Evolutionary conservation across 2,888 invertebrate genomes (phyloP).

Genomic region (Drosophila mercatorum): DNA sequence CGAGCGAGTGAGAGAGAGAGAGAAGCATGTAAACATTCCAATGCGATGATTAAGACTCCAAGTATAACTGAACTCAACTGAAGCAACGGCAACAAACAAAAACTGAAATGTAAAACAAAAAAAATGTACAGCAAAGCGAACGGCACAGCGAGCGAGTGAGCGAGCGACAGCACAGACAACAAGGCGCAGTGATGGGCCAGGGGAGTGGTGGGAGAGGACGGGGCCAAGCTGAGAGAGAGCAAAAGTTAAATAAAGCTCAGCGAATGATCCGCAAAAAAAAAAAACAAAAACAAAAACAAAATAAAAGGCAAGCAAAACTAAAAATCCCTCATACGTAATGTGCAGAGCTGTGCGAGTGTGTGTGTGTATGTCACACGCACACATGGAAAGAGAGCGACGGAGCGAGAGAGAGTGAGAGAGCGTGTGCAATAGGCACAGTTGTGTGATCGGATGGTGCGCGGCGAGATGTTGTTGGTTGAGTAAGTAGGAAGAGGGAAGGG

Average conservation of each 20-base stretch:
- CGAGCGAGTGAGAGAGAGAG: not conserved
- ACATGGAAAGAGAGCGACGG: slow-evolving; percentile 35
- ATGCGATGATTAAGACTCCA: slow-evolving; percentile 84
- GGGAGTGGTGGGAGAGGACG: not conserved
- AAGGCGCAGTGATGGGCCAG: slow-evolving; percentile 25
- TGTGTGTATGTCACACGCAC: slow-evolving; percentile 33
- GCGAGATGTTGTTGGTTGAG: not conserved
- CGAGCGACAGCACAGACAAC: slow-evolving; percentile 42
- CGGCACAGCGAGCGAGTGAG: slow-evolving; percentile 40
- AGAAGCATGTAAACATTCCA: slow-evolving; percentile 81
- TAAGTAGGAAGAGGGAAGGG: not conserved
- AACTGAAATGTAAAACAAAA: slow-evolving; percentile 62
- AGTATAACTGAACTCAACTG: slow-evolving; percentile 83
- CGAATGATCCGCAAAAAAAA: slow-evolving; percentile 73
- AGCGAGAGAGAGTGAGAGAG: slow-evolving; percentile 17
- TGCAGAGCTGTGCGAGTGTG: slow-evolving; percentile 31
- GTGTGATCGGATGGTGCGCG: slow-evolving; percentile 23
- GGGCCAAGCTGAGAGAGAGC: slow-evolving; percentile 67
- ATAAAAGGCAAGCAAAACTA: slow-evolving; percentile 67
- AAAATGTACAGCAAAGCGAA: slow-evolving; percentile 70
- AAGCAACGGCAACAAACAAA: slow-evolving; percentile 77
- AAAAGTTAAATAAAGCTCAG: slow-evolving; percentile 81
- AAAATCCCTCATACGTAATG: slow-evolving; percentile 72
- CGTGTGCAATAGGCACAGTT: slow-evolving; percentile 50
- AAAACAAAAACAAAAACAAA: slow-evolving; percentile 32